Evolutionary conservation across 1,140 invertebrate species (phyloP), one percentile per base, ranked within the genome.

Genomic region (Drosophila pectinifera): DNA sequence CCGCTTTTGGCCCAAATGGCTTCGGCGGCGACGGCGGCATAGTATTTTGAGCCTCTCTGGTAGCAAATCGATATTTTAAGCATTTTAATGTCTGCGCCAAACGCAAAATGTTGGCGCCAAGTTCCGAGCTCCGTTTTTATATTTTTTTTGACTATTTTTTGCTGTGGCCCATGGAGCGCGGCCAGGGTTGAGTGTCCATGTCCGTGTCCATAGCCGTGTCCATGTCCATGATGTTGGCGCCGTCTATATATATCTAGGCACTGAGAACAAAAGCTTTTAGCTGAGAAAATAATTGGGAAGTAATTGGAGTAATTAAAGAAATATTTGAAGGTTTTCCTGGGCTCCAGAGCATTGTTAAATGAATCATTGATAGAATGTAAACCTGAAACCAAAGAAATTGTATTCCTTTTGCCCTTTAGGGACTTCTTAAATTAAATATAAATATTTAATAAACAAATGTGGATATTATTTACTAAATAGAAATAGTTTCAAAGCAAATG

Each of bases 51-150:
- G 83, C 48, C 64, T 48, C 41, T 42, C 48, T 57, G 45, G 45
- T 56, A 88, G 63, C 79, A 77, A 79, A 86, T 86, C 83, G 83
- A 86, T 86, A 86, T 86, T 86, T 86, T 88, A 86, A 86, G 83
- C 83, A 86, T 86, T 86, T 86, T 86, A 86, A 86, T 86, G 83
- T 86, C 83, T 86, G 83, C 83, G 84, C 80, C 83, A 86, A 88
- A 86, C 83, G 84, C 83, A 86, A 88, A 86, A 88, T 83, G 79
- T 89, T 86, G 83, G 83, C 83, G 83, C 83, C 83, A 85, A 74
- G 53, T 84, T 69, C 54, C 46, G n/a, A 65, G 73, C 42, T 53
- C 16, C 45, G 22, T 43, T 68, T 36, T 63, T 43, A 22, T 51
- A 49, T 51, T 22, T 51, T 46, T 36, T 46, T 20, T 43, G 51